Evolutionary conservation across 2,888 invertebrate species (phyloP).

Genomic region (Macaria liturata): DNA sequence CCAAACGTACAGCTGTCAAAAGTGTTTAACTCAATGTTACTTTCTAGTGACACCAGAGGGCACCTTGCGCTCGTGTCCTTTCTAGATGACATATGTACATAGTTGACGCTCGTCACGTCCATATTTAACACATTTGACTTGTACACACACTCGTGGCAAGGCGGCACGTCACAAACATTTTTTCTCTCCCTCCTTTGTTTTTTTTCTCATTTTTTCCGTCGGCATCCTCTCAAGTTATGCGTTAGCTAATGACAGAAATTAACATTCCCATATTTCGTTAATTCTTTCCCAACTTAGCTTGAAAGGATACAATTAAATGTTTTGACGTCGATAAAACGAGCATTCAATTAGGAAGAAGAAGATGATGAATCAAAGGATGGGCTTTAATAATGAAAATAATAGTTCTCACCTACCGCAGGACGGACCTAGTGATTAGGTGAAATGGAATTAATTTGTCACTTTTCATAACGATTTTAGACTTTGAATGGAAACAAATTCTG

Average conservation of each 20-base stretch:
- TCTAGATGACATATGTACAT: neutral
- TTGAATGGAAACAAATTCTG: too few relatives aligned
- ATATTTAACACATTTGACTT: conserved; percentile 75
- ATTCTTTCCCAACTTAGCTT: conserved; percentile 60
- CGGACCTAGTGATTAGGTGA: too few relatives aligned
- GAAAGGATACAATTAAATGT: conserved; percentile 54
- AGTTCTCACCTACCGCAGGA: conserved; percentile 21
- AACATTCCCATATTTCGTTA: conserved; percentile 75
- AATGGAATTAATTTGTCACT: too few relatives aligned
- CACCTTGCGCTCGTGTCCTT: neutral
- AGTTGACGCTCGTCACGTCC: conserved; percentile 42
- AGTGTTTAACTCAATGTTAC: too few relatives aligned
- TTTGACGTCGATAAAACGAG: conserved; percentile 53
- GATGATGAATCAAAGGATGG: conserved; percentile 22
- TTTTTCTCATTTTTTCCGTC: conserved; percentile 61
- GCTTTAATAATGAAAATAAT: conserved; percentile 26
- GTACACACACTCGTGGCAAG: conserved; percentile 67
- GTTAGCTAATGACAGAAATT: conserved; percentile 78
- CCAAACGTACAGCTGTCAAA: too few relatives aligned
- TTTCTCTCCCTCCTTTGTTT: conserved; percentile 51
- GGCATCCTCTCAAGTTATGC: conserved; percentile 66
- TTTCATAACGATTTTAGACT: too few relatives aligned
- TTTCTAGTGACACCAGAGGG: too few relatives aligned
- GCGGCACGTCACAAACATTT: conserved; percentile 66
- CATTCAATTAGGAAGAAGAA: conserved; percentile 29